Conservation (phyloP, 1,140 invertebrate species). For the Asbolus verrucosus region DNA sequence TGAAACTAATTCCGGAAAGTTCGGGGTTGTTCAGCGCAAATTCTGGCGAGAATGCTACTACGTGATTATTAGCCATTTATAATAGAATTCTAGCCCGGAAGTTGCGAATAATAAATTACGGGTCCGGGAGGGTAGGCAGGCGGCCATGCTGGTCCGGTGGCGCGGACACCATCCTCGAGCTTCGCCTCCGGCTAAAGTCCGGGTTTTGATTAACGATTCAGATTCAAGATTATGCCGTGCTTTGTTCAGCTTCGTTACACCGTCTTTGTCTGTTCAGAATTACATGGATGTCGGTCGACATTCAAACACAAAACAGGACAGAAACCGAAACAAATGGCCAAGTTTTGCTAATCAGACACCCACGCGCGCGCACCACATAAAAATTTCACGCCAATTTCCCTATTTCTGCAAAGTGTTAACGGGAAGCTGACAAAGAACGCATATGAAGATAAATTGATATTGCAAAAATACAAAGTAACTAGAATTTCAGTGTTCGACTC, state of each 20-base stretch:
- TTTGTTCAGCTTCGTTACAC: conserved; percentile 46
- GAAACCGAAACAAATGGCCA: conserved; percentile 15
- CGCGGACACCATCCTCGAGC: conserved; percentile 57
- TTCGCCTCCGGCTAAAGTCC: conserved; percentile 54
- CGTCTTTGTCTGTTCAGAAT: conserved; percentile 38
- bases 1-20: conserved; percentile 9
- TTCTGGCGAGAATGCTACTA: too few species aligned
- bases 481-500: too few species aligned
- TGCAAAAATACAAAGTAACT: too few species aligned
- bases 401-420: too few species aligned
- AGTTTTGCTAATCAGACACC: conserved; percentile 23
- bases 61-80: conserved; percentile 61
- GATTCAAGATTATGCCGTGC: conserved; percentile 49
- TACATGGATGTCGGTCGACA: conserved; percentile 36
- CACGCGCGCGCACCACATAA: too few species aligned
- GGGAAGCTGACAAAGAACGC: too few species aligned
- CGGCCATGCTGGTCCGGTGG: conserved; percentile 62
- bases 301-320: conserved; percentile 30
- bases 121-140: conserved; percentile 55
- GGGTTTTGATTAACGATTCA: conserved; percentile 62
- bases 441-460: too few species aligned
- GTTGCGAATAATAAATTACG: conserved; percentile 64
- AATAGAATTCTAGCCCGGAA: conserved; percentile 63
- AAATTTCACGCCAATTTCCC: too few species aligned
- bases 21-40: too few species aligned